Evolutionary conservation across 2,888 invertebrate genomes (phyloP), one percentile per base, ranked within the genome.

Genomic region (Lepeophtheirus nordmannii): DNA sequence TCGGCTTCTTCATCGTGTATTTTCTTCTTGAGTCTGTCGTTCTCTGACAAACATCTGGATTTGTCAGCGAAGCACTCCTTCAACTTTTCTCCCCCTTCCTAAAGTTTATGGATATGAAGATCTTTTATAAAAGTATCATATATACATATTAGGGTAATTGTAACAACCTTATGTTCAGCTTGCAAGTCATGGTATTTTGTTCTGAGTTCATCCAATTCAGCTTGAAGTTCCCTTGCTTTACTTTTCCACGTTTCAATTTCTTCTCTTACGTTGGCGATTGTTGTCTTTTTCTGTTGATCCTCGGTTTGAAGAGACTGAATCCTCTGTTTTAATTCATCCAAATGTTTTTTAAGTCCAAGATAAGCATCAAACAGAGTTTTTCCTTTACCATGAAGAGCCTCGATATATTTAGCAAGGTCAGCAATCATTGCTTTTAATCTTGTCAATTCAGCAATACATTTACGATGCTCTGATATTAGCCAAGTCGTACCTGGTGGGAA

Each of bases 151-250:
- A n/a, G n/a, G n/a, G n/a, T n/a, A n/a, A n/a, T n/a, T n/a, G n/a
- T 41, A 41, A 10, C 41, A 14, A 41, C 41, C 41, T 46, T 46
- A 46, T 46, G 53, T 8, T 61, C 61, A n/a, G 61, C 38, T 37
- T 61, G 30, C 17, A 61, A 17, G 37, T 61, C 39, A 61, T 61
- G 61, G 10, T 30, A 61, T 38, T 61, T 61, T 3, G 38, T 17
- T 61, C 37, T 23, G 30, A 61, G 61, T n/a, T 61, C 61, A n/a
- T 61, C 61, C 17, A 61, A 37, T 61, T 61, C 37, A 14, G 17
- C 17, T 17, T 61, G 61, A 14, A 61, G 39, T 10, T 38, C 39
- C 14, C 61, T 23, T 22, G 61, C 61, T 17, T 37, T 61, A 38
- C 14, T 8, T 17, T 61, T 61, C 61, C 61, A 61, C 3, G 22